Conservation (phyloP, 2,888 invertebrate species). For the Drosophila trichaetosa region DNA sequence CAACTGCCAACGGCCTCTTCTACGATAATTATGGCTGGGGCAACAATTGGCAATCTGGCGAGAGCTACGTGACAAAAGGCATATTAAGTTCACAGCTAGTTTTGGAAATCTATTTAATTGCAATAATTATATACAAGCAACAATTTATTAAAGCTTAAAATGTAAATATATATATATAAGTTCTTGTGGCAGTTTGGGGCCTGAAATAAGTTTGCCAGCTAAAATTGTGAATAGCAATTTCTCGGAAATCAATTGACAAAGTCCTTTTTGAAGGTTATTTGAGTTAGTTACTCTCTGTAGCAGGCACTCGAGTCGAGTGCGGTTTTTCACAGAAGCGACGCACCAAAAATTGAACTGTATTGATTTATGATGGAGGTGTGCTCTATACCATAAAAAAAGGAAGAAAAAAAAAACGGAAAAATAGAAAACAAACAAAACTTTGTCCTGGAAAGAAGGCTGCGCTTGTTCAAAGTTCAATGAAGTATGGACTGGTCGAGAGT, state of each 20-base stretch:
- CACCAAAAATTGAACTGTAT: conserved; percentile 71
- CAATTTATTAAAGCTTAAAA: neutral
- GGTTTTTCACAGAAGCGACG: conserved; percentile 28
- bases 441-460: conserved; percentile 44
- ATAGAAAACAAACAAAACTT: conserved; percentile 47
- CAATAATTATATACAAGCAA: neutral
- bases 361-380: conserved; percentile 73
- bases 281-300: conserved; percentile 58
- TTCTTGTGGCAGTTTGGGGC: too few relatives aligned
- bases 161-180: neutral
- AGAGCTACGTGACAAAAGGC: conserved; percentile 53
- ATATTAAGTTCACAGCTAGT: conserved; percentile 16
- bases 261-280: conserved; percentile 42
- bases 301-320: conserved; percentile 49
- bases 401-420: neutral
- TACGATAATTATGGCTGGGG: conserved; percentile 20
- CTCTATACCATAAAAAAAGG: conserved; percentile 1
- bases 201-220: neutral
- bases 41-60: conserved; percentile 23
- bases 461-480: conserved; percentile 70
- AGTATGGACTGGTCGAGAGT: conserved; percentile 56
- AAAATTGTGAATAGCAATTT: neutral
- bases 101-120: neutral
- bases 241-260: neutral
- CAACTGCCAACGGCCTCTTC: conserved; percentile 29